A percentile compares a stretch with the other conserved stretches of the same genome.
Conservation (phyloP, 2,113 vertebrate genomes). For the Polypterus bichir region DNA sequence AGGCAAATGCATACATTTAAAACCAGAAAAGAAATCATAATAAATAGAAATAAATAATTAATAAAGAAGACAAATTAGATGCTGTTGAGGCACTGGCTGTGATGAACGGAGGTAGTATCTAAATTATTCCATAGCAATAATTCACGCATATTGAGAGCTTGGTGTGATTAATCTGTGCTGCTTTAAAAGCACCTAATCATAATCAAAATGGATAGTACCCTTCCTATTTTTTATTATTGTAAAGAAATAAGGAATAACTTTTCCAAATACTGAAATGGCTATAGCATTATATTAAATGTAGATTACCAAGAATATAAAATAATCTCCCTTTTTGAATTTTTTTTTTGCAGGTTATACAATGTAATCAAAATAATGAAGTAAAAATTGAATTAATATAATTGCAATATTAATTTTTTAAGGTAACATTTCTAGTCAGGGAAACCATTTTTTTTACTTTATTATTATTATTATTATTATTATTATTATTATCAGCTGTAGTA, state of each 20-base stretch:
- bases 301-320: too few relatives aligned
- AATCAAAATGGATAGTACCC: neutral
- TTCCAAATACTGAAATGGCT: neutral
- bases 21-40: neutral
- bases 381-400: too few relatives aligned
- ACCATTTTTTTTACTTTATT: too few relatives aligned
- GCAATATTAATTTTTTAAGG: too few relatives aligned
- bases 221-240: neutral
- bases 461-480: too few relatives aligned
- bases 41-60: neutral
- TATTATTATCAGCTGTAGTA: too few relatives aligned
- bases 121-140: neutral
- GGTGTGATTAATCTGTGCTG: neutral
- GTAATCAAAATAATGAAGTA: too few relatives aligned
- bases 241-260: neutral
- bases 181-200: neutral
- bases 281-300: too few relatives aligned
- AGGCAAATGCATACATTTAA: neutral
- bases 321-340: too few relatives aligned
- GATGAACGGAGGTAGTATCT: neutral
- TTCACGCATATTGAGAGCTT: neutral
- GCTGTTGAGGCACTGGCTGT: conserved; percentile 1
- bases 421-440: too few relatives aligned
- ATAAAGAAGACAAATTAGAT: conserved; percentile 2
- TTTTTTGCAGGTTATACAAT: too few relatives aligned